Base-by-base conservation (phyloP, 2,113 vertebrate species). In the Paradoxurus hermaphroditus region DNA sequence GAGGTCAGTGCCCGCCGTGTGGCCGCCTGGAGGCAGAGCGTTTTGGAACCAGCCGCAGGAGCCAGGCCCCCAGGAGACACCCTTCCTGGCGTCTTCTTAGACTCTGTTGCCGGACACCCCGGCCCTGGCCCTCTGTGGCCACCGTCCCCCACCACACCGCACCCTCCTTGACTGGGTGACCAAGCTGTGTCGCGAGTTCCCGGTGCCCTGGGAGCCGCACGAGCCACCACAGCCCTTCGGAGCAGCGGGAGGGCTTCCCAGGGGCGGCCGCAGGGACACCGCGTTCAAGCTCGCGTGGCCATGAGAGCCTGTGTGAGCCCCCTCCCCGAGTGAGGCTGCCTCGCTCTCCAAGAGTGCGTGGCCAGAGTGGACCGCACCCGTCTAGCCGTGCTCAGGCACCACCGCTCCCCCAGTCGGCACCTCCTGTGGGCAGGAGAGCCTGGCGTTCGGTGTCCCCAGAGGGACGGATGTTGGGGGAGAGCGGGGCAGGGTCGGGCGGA, bases 121-220 rank as follows among this genome's bases (percentile, higher is more conserved):
- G 1, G 1, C 46, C 44, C 41, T 44, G 39, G 94, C 34, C 39
- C 31, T n/a, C 1, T 4, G 19, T 3, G 7, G 5, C 62, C 31
- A 7, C n/a, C 27, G 44, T n/a, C 36, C 34, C 23, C 31, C 15
- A 0, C 12, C 13, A 8, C 3, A 3, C 56, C 3, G 0, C 16
- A 14, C 72, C 41, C 44, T n/a, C 39, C 23, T 34, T 62, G 34
- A 18, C 14, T 0, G 0, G 65, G 72, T 59, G 70, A 49, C 36
- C n/a, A 4, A 41, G 51, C 7, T 0, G 59, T 4, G 2, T 0
- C 10, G 9, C 3, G 49, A 53, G 39, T 25, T 46, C 75, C 25
- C 3, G 0, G 39, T 34, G 31, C 44, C 51, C 27, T 67, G 46
- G 14, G 8, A 3, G 53, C 41, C 0, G n/a, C 9, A 1, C 1